Evolutionary conservation across 2,113 vertebrate species (phyloP).

Genomic region (Lagenorhynchus albirostris): DNA sequence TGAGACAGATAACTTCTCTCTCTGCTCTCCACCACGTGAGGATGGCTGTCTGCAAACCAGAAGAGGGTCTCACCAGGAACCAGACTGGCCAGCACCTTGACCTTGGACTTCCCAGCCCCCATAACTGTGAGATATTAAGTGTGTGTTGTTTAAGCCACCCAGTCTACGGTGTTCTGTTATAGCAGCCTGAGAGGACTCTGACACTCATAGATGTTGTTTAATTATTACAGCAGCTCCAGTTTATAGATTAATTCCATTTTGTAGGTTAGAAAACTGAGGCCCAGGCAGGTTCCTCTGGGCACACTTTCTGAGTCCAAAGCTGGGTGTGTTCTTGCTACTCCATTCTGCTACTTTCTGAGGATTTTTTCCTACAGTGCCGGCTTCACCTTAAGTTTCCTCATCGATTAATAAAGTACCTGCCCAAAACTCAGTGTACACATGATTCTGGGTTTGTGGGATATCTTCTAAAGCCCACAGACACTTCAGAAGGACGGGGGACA

Average conservation of each 20-base stretch:
- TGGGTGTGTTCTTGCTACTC: background rate
- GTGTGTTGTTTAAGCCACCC: background rate
- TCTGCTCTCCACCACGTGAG: background rate
- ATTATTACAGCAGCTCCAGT: background rate
- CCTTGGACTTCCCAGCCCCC: background rate
- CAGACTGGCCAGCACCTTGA: background rate
- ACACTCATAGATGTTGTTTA: background rate
- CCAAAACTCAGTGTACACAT: background rate
- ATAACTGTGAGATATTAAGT: background rate
- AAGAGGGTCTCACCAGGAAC: background rate
- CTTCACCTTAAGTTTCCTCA: background rate
- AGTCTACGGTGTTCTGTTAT: background rate
- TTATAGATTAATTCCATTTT: background rate
- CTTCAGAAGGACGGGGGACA: background rate
- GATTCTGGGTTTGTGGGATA: background rate
- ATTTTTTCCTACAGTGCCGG: background rate
- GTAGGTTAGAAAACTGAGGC: background rate
- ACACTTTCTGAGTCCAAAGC: background rate
- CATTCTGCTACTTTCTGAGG: background rate
- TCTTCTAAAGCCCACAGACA: background rate
- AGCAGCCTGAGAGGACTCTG: background rate
- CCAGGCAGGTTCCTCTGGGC: background rate
- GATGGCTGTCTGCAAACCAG: background rate
- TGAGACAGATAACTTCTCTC: background rate
- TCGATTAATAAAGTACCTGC: background rate